A percentile compares a stretch with the other conserved stretches of the same genome.
Evolutionary conservation across 2,888 invertebrate species (phyloP).

Genomic region (Rhyacophila evoluta): DNA sequence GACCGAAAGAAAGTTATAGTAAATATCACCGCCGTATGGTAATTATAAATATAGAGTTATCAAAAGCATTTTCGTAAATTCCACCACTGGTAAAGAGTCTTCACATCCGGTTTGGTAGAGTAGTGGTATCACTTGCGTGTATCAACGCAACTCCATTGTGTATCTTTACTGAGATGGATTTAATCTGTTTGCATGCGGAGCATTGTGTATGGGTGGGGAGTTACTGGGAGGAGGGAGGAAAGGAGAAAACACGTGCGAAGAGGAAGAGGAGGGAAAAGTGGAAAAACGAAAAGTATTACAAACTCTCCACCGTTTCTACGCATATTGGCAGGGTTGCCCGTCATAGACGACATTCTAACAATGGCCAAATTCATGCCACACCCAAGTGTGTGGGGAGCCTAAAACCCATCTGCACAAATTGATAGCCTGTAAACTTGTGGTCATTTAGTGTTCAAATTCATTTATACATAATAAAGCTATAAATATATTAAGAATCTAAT

Average conservation of each 20-base stretch:
- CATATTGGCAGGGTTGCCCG: background rate
- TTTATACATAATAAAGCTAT: no score
- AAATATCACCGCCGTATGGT: no score
- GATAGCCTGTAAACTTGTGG: no score
- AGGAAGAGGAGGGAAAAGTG: background rate
- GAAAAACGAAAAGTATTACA: constrained; percentile 26
- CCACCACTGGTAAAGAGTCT: constrained; percentile 28
- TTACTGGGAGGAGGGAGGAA: background rate
- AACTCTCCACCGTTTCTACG: background rate
- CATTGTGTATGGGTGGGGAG: constrained; percentile 27
- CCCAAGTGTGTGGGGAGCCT: no score
- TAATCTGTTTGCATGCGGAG: constrained; percentile 53
- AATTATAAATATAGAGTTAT: no score
- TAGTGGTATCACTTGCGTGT: constrained; percentile 38
- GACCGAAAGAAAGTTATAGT: no score
- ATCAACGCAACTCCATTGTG: constrained; percentile 49
- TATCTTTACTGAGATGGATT: constrained; percentile 54
- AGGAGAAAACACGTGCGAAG: constrained; percentile 21
- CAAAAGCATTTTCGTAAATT: background rate
- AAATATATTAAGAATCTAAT: no score
- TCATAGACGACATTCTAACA: no score
- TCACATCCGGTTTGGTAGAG: constrained; percentile 11
- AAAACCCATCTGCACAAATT: no score
- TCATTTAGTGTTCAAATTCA: no score
- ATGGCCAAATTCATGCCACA: no score